phyloP scores from a whole-genome alignment of 2,113 vertebrate genomes.

The Phocoena sinus region DNA sequence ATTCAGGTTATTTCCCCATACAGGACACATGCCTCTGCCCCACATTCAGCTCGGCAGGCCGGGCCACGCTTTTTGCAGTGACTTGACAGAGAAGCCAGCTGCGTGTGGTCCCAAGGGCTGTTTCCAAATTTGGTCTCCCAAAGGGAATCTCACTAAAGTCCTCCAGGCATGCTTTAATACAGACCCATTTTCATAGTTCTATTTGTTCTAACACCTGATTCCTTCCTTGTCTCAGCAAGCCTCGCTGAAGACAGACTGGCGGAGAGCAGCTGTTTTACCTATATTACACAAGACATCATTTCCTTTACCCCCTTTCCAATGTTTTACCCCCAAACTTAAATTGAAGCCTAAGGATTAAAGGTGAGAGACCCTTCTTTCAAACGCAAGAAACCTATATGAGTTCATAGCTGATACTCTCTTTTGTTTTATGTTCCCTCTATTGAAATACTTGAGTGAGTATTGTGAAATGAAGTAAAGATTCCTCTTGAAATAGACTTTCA shows the following conservation, averaged over 20 bases:
- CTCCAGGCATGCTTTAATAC: constrained; percentile 31
- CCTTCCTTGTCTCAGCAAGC: background rate
- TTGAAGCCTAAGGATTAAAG: background rate
- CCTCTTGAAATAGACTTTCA: constrained; percentile 39
- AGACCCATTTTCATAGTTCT: constrained; percentile 61
- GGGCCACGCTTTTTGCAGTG: background rate
- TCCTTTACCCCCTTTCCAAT: background rate
- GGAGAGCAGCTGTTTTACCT: background rate
- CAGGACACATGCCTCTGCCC: background rate
- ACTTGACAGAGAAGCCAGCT: constrained; percentile 37
- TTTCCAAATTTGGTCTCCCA: constrained; percentile 48
- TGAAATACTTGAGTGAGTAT: constrained; percentile 19
- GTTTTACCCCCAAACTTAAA: constrained; percentile 12
- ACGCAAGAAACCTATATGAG: background rate
- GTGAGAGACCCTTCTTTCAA: background rate
- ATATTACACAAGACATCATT: background rate
- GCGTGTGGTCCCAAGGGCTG: constrained; percentile 27
- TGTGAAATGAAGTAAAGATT: constrained; percentile 33
- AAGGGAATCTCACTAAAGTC: background rate
- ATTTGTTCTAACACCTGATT: constrained; percentile 12
- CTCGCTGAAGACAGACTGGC: background rate
- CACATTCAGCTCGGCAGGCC: background rate
- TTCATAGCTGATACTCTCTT: background rate
- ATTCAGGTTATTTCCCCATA: background rate
- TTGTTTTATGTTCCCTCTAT: background rate